phyloP scores from a whole-genome alignment of 2,797 vertebrate species.

The Peromyscus attwateri region DNA sequence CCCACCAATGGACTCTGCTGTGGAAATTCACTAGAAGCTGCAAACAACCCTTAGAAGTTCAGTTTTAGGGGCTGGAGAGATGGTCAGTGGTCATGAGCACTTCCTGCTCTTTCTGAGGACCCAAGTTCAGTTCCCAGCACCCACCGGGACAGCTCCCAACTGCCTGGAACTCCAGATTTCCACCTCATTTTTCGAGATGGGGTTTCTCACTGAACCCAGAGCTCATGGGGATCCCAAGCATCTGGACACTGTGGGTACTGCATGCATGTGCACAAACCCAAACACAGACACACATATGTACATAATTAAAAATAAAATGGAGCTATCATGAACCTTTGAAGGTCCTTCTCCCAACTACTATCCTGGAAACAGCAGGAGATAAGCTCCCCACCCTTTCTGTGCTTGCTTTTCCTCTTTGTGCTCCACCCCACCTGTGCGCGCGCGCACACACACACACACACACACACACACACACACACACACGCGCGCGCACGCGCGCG shows the following conservation, averaged over 20 bases:
- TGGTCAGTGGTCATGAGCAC: not conserved
- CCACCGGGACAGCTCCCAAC: not conserved
- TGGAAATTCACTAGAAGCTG: not conserved
- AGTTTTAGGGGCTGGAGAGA: not conserved
- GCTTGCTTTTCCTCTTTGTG: not conserved
- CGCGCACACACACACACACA: too few relatives aligned
- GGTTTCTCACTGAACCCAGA: not conserved
- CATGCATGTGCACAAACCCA: not conserved
- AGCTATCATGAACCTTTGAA: not conserved
- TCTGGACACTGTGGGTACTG: not conserved
- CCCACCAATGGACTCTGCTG: not conserved
- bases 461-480: too few relatives aligned
- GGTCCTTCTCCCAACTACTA: not conserved
- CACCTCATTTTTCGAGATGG: not conserved
- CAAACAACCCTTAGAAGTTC: slow-evolving; percentile 37
- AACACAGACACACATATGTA: not conserved
- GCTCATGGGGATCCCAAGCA: not conserved
- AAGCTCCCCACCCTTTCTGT: not conserved
- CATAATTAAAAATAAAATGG: not conserved
- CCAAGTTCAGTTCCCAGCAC: not conserved
- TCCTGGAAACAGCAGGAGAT: not conserved
- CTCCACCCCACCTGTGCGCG: rapidly evolving
- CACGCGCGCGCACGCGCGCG: too few relatives aligned
- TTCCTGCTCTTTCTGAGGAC: not conserved
- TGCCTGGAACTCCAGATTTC: not conserved